phyloP scores from a whole-genome alignment of 53 echinoderm and acorn worm genomes.

The Pentamera pediparva region DNA sequence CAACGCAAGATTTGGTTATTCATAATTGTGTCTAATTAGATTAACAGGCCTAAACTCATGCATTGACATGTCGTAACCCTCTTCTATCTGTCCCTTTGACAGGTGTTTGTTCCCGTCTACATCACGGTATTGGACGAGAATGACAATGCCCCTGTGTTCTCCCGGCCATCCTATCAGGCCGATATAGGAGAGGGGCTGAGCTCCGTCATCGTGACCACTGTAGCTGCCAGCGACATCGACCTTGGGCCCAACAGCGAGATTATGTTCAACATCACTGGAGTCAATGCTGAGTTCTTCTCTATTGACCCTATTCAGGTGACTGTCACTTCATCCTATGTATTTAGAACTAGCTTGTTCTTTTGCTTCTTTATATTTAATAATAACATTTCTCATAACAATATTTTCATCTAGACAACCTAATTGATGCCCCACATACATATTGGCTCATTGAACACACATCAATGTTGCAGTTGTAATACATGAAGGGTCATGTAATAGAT shows the following conservation, averaged over 20 bases:
- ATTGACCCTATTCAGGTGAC: constrained; percentile 15
- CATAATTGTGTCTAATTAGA: too few relatives aligned
- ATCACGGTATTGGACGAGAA: constrained; percentile 73
- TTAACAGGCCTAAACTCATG: too few relatives aligned
- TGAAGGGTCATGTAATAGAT: background rate
- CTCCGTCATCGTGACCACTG: constrained; percentile 43
- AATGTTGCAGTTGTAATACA: background rate
- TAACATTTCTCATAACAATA: background rate
- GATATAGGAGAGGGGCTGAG: constrained; percentile 61
- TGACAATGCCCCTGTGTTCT: constrained; percentile 77
- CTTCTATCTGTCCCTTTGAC: background rate
- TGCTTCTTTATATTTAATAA: background rate
- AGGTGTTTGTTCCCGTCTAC: constrained; percentile 49
- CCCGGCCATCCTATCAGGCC: constrained; percentile 29
- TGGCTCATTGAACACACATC: too few relatives aligned
- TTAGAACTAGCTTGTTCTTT: background rate
- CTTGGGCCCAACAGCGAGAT: constrained; percentile 61
- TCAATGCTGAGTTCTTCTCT: background rate
- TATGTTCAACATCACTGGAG: constrained; percentile 36
- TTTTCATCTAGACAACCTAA: background rate
- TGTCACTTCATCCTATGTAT: background rate
- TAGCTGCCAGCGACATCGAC: constrained; percentile 63
- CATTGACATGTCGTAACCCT: background rate
- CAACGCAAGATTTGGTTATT: too few relatives aligned
- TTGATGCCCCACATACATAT: too few relatives aligned